Conservation (phyloP, 2,888 invertebrate species). For the Standfussiana lucernea region DNA sequence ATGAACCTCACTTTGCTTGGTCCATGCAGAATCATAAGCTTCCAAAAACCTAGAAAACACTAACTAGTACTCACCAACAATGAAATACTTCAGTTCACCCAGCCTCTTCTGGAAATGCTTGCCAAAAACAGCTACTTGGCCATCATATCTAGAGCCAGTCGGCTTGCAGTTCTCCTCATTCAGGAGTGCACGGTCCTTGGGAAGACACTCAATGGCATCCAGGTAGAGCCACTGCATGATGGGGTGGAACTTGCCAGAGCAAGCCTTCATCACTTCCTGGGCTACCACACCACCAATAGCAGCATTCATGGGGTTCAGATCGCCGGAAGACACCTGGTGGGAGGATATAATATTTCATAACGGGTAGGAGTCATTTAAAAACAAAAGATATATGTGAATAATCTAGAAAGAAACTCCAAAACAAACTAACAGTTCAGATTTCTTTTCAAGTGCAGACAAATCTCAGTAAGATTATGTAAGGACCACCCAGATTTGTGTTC, state of each 20-base stretch:
- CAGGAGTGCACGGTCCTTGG: constrained; percentile 91
- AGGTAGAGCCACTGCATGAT: constrained; percentile 98
- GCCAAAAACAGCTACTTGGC: constrained; percentile 98
- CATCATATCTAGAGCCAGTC: constrained; percentile 94
- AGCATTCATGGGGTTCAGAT: constrained; percentile 97
- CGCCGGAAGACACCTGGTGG: constrained; percentile 92
- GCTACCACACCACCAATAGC: constrained; percentile 99
- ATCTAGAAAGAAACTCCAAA: neutral
- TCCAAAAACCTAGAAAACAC: neutral
- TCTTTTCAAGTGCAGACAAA: neutral
- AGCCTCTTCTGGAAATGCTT: constrained; percentile 96
- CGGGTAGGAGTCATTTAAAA: no score
- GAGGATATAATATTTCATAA: neutral
- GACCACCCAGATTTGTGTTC: neutral
- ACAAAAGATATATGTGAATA: no score
- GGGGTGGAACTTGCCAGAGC: constrained; percentile 98
- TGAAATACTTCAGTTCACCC: constrained; percentile 94
- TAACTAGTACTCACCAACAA: constrained; percentile 88
- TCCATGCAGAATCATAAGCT: neutral
- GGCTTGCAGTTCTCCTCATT: constrained; percentile 95
- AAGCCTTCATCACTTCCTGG: constrained; percentile 99
- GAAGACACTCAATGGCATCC: constrained; percentile 98
- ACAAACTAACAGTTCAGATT: neutral
- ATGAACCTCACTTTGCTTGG: neutral
- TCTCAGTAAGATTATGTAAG: neutral